Evolutionary conservation across 2,888 invertebrate species (phyloP).

Genomic region (Eupithecia tripunctaria): DNA sequence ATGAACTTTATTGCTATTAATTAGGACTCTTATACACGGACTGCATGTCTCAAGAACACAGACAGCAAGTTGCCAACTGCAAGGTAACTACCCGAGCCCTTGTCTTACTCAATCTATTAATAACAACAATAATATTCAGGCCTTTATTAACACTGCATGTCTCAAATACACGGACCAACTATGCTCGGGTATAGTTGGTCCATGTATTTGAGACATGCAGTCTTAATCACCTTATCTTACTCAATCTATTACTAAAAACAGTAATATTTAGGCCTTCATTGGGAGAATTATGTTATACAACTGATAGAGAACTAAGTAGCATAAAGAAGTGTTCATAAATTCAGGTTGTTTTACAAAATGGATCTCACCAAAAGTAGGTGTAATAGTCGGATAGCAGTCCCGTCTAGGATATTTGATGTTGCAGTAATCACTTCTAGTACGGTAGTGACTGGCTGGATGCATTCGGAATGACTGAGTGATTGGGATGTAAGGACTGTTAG

Average conservation of each 20-base stretch:
- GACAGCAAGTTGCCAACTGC: too few species aligned
- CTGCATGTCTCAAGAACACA: too few species aligned
- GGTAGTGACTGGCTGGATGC: conserved; percentile 48
- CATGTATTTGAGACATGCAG: too few species aligned
- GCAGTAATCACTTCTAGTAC: conserved; percentile 41
- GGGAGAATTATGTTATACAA: background rate
- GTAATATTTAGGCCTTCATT: background rate
- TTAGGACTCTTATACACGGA: too few species aligned
- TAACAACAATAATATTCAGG: too few species aligned
- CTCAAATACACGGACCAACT: too few species aligned
- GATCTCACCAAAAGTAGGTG: conserved; percentile 65
- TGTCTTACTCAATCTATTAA: too few species aligned
- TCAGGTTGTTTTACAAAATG: conserved; percentile 24
- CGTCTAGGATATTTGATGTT: conserved; percentile 58
- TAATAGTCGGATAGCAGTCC: conserved; percentile 64
- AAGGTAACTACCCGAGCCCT: too few species aligned
- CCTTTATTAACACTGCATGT: too few species aligned
- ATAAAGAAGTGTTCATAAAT: background rate
- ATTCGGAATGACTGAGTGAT: conserved; percentile 70
- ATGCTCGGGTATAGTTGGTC: too few species aligned
- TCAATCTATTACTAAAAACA: background rate
- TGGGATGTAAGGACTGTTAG: conserved; percentile 54
- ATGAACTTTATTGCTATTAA: too few species aligned
- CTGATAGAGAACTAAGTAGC: background rate
- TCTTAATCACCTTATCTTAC: too few species aligned